Evolutionary conservation across 2,888 invertebrate species (phyloP).

Genomic region (Abrostola triplasia): DNA sequence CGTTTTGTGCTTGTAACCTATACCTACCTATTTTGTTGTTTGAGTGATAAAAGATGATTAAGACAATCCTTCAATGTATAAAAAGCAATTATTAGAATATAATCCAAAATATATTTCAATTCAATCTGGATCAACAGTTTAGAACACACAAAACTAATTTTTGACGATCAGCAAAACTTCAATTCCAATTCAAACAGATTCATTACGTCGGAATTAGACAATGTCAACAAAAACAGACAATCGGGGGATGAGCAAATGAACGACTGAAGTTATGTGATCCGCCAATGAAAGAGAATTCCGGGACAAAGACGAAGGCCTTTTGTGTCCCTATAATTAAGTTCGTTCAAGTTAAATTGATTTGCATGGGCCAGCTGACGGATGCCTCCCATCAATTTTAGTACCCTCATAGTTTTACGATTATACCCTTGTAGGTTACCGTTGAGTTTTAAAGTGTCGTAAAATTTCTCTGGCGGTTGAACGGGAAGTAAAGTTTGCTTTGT

Average conservation of each 20-base stretch:
- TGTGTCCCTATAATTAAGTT: constrained; percentile 65
- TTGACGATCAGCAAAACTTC: background rate
- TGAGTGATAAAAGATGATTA: too few species aligned
- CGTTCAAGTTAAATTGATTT: constrained; percentile 64
- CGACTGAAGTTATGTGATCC: constrained; percentile 57
- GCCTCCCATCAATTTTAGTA: constrained; percentile 49
- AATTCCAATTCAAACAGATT: constrained; percentile 27
- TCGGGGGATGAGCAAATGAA: constrained; percentile 39
- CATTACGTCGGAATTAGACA: constrained; percentile 48
- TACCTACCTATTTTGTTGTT: too few species aligned
- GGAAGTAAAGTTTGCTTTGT: constrained; percentile 26
- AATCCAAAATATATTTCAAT: too few species aligned
- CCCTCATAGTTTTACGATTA: constrained; percentile 53
- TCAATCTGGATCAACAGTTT: background rate
- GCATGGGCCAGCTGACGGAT: constrained; percentile 55
- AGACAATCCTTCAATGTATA: too few species aligned
- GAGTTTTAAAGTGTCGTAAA: constrained; percentile 48
- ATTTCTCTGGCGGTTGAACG: constrained; percentile 31
- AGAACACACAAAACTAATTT: background rate
- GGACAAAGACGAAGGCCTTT: constrained; percentile 59
- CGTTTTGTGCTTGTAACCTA: too few species aligned
- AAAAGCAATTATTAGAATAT: too few species aligned
- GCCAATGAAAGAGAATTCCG: constrained; percentile 50
- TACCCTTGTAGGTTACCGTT: constrained; percentile 38
- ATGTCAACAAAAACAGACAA: constrained; percentile 48